phyloP scores from a whole-genome alignment of 2,797 vertebrate genomes.

The Cyprinella venusta region DNA sequence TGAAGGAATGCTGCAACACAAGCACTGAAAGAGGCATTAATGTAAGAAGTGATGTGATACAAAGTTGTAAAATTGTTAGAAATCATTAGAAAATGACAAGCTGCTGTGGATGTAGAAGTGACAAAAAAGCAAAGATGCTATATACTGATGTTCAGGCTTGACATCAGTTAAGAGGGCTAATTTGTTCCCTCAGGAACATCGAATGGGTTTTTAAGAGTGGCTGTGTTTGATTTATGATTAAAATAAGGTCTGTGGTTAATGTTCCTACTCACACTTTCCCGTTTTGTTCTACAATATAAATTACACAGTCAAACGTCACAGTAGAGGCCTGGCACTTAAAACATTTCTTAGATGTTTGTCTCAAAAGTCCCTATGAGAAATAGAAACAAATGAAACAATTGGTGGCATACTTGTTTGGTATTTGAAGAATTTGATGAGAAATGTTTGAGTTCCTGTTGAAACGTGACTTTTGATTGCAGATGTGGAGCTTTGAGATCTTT shows the following conservation, averaged over 20 bases:
- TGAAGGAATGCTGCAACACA: neutral
- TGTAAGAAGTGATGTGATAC: neutral
- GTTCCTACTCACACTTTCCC: neutral
- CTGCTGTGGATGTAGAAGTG: neutral
- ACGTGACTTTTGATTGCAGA: neutral
- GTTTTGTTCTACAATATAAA: neutral
- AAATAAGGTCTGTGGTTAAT: neutral
- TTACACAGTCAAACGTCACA: neutral
- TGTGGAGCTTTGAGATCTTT: neutral
- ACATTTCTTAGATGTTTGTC: neutral
- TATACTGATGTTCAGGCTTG: neutral
- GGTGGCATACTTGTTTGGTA: constrained; percentile 1
- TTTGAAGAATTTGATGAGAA: neutral
- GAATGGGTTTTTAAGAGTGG: constrained; percentile 3
- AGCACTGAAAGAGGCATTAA: neutral
- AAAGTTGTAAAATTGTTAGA: neutral
- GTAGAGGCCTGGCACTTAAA: neutral
- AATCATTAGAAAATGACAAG: neutral
- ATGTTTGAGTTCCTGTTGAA: neutral
- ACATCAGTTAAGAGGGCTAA: neutral
- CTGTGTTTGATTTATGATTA: neutral
- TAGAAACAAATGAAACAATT: neutral
- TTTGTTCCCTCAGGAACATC: neutral
- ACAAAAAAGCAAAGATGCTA: neutral
- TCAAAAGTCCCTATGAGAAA: neutral